Evolutionary conservation across 2,797 vertebrate species (phyloP), one percentile per base, ranked within the genome.

Genomic region (Diceros bicornis): DNA sequence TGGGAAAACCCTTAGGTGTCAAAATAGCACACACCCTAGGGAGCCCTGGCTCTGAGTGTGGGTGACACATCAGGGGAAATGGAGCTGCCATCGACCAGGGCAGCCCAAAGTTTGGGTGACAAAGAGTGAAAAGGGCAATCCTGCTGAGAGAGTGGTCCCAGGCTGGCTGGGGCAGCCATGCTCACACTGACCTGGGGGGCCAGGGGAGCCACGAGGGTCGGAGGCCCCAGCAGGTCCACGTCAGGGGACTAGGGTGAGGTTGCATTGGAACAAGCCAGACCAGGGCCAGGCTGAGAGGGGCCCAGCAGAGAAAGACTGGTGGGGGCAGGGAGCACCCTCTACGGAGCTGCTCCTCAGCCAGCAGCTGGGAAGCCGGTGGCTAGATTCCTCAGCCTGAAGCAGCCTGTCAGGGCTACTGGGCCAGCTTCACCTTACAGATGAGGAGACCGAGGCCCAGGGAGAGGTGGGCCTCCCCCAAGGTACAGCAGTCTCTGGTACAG

Each of bases 251-350:
- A 69, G 23, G 61, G 25, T 16, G 3, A 12, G 7, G 29, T 14
- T 91, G 61, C 29, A 12, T 6, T n/a, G 14, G 61, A 57, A 68
- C 32, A 85, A 75, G 21, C 0, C 1, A 41, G 25, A 52, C 12
- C n/a, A 61, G 29, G 21, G 47, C 13, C 41, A 37, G 16, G 32
- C 25, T 32, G 41, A 16, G 44, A 47, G 7, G 14, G 32, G 25
- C 32, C 52, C 27, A 41, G 82, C 20, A 7, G 62, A 34, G 17
- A 21, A 75, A 37, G 18, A 6, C 41, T 62, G 9, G 20, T 2
- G 37, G 61, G 1, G 11, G 10, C 2, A 4, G 10, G 13, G 0
- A 0, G 55, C 21, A 32, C 25, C 29, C 59, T n/a, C 44, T 3
- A 7, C 4, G n/a, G 50, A 81, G n/a, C 66, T 68, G 6, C 52